Conservation (phyloP, 2,888 invertebrate genomes). For the Lepidonotus clava region DNA sequence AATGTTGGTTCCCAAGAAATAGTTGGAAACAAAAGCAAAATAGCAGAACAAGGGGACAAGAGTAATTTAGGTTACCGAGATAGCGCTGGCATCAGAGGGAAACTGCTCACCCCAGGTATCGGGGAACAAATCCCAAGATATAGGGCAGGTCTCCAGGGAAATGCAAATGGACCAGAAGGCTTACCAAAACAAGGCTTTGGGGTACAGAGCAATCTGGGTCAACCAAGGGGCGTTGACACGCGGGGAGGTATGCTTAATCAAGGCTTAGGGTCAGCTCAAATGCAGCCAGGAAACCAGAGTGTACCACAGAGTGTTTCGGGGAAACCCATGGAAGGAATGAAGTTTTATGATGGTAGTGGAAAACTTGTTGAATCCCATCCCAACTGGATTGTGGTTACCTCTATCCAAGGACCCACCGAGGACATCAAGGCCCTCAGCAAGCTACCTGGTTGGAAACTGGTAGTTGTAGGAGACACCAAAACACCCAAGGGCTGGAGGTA, state of each 20-base stretch:
- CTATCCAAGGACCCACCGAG: slow-evolving; percentile 31
- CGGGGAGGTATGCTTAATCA: not conserved
- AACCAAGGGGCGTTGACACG: not conserved
- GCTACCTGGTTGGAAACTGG: slow-evolving; percentile 35
- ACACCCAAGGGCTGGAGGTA: slow-evolving; percentile 48
- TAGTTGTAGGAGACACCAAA: slow-evolving; percentile 47
- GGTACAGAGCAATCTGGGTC: not conserved
- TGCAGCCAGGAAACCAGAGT: too few species aligned
- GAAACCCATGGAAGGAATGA: not conserved
- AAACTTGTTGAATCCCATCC: not conserved
- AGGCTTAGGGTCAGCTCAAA: too few species aligned
- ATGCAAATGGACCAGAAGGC: not conserved
- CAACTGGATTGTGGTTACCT: slow-evolving; percentile 50
- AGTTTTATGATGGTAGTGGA: slow-evolving; percentile 34
- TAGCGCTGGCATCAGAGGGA: too few species aligned
- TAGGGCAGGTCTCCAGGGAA: not conserved
- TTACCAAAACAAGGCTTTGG: not conserved
- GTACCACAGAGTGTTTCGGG: too few species aligned
- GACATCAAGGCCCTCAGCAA: slow-evolving; percentile 8
- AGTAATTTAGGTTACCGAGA: too few species aligned
- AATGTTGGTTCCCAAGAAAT: too few species aligned
- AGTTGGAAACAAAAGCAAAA: too few species aligned
- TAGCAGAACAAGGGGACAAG: too few species aligned
- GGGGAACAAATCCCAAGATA: too few species aligned
- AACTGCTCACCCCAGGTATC: too few species aligned